Evolutionary conservation across 2,113 vertebrate species (phyloP).

Genomic region (Tinamus guttatus): DNA sequence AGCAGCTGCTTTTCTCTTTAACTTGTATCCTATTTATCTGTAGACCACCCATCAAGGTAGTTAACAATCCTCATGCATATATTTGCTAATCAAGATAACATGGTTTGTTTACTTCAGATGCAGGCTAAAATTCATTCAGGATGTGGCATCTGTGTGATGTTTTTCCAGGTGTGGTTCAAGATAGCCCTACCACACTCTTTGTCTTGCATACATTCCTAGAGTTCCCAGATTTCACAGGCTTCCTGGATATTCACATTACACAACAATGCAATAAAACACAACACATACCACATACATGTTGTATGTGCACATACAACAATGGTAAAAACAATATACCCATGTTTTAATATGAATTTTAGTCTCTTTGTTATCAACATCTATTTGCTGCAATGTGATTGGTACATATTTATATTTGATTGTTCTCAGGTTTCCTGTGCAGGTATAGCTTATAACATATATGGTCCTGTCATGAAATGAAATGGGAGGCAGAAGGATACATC

Average conservation of each 20-base stretch:
- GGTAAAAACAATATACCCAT: background rate
- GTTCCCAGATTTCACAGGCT: background rate
- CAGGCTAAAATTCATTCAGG: background rate
- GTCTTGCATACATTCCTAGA: background rate
- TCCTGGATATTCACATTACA: background rate
- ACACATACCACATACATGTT: background rate
- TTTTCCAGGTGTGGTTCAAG: background rate
- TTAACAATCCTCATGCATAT: background rate
- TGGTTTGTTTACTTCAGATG: background rate
- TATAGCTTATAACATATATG: background rate
- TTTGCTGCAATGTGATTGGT: background rate
- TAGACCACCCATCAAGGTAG: background rate
- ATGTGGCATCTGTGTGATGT: background rate
- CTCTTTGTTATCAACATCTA: background rate
- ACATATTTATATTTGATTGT: background rate
- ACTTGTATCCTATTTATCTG: background rate
- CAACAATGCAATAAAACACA: background rate
- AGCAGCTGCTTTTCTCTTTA: background rate
- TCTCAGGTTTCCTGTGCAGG: background rate
- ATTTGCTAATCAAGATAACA: background rate
- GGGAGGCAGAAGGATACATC: background rate
- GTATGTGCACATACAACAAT: background rate
- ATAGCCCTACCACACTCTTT: background rate
- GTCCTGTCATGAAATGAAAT: background rate
- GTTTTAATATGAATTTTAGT: background rate